Evolutionary conservation across 2,888 invertebrate species (phyloP), one percentile per base, ranked within the genome.

Genomic region (Corbicula japonica): DNA sequence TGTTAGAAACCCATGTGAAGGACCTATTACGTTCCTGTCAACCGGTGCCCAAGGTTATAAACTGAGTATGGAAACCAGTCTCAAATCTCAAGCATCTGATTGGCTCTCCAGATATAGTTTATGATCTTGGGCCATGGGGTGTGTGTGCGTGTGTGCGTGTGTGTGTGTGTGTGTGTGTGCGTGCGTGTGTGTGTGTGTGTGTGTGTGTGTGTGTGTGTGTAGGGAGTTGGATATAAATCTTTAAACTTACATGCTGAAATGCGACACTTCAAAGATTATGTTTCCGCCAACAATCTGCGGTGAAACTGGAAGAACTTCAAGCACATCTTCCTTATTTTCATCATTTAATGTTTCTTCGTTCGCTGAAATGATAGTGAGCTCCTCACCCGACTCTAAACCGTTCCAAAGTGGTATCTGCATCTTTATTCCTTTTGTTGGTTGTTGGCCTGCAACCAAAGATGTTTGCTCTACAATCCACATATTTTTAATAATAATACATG

Each of bases 251-350:
- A 81, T 66, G 60, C 71, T 68, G 34, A 81, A 77, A 54, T 81
- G 77, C 2, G 81, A 77, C n/a, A 77, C 81, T 61, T 81, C 81
- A 38, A 81, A 81, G 26, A 81, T 41, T 8, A 81, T 10, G 48
- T 71, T 81, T 6, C 56, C 34, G 48, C 62, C 62, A 10, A 77
- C 68, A 35, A 81, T 48, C 35, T 71, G 12, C 30, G 79, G 75
- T 48, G 52, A 52, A 5, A 44, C 34, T 28, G 46, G 69, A 18
- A 72, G 26, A 34, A 82, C 46, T 66, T 75, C 72, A 8, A 78
- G 50, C 1, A 58, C 23, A 32, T 69, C 54, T 12, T 48, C 56
- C 6, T 46, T 28, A 1, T 50, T 18, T 12, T 75, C 23, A 18
- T 44, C 18, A 0, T 54, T 63, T n/a, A n/a, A n/a, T n/a, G n/a